Percentiles rank a stretch among this genome's conserved stretches.
Evolutionary conservation across 2,888 invertebrate genomes (phyloP).

Genomic region (Hyppa rectilinea): DNA sequence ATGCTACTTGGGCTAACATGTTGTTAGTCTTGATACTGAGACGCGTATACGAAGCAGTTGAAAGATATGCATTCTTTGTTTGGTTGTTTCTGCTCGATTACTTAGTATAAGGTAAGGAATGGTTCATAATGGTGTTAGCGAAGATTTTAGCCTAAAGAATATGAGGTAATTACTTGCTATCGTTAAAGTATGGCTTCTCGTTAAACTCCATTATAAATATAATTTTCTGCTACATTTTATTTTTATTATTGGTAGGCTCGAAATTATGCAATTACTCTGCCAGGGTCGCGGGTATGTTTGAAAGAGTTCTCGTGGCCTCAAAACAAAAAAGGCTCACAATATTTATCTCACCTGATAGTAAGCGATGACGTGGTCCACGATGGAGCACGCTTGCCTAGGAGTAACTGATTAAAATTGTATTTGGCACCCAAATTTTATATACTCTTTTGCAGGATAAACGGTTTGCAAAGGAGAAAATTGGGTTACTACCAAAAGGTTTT

Average conservation of each 20-base stretch:
- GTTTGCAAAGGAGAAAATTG: neutral
- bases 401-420: neutral
- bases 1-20: conserved; percentile 68
- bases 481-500: neutral
- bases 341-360: neutral
- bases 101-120: conserved; percentile 44
- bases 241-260: neutral
- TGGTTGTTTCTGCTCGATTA: conserved; percentile 23
- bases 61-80: conserved; percentile 6
- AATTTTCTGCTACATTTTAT: neutral
- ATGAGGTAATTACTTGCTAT: neutral
- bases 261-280: too few species aligned
- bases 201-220: neutral
- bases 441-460: neutral
- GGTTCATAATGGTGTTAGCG: conserved; percentile 11
- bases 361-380: neutral
- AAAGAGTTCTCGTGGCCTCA: too few species aligned
- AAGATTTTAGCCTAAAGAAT: neutral
- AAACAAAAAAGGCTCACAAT: too few species aligned
- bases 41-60: conserved; percentile 2
- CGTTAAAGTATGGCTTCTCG: neutral
- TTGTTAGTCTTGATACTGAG: conserved; percentile 42
- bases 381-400: neutral
- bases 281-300: too few species aligned
- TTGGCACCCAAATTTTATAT: neutral